Conservation (phyloP, 2,113 vertebrate species). For the Aspiorhynchus laticeps region DNA sequence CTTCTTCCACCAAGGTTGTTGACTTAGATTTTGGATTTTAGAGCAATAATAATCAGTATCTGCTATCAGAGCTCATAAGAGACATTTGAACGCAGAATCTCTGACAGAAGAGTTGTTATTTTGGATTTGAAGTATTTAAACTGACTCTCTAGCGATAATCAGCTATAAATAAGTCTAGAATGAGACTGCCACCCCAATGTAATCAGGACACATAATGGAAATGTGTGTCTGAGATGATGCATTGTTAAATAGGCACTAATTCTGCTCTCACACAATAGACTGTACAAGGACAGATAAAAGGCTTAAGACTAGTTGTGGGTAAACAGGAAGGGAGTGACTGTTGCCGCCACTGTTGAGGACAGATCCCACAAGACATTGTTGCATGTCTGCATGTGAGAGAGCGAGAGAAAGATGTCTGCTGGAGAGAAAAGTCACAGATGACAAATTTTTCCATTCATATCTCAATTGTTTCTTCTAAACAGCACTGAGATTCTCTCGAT, state of each 20-base stretch:
- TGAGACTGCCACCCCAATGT: slow-evolving; percentile 14
- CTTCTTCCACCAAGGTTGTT: background rate
- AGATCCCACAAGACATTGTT: slow-evolving; percentile 10
- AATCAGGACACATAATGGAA: slow-evolving; percentile 37
- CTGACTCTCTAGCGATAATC: slow-evolving; percentile 37
- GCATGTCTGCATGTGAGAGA: background rate
- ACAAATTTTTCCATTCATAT: background rate
- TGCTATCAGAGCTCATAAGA: background rate
- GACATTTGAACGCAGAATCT: background rate
- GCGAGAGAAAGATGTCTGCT: background rate
- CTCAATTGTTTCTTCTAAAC: background rate
- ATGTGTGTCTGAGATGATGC: slow-evolving; percentile 42
- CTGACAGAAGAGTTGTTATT: slow-evolving; percentile 11
- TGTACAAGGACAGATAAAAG: slow-evolving; percentile 51
- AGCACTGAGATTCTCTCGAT: background rate
- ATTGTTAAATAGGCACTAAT: slow-evolving; percentile 53
- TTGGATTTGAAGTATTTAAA: slow-evolving; percentile 21
- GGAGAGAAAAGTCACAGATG: background rate
- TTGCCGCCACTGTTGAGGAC: slow-evolving; percentile 22
- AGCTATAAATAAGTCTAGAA: slow-evolving; percentile 32
- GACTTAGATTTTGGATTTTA: background rate
- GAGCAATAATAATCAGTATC: background rate
- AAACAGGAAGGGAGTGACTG: slow-evolving; percentile 27
- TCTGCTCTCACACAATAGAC: slow-evolving; percentile 42
- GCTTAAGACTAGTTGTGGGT: slow-evolving; percentile 50